phyloP scores from a whole-genome alignment of 2,113 vertebrate genomes.

The Echinops telfairi region DNA sequence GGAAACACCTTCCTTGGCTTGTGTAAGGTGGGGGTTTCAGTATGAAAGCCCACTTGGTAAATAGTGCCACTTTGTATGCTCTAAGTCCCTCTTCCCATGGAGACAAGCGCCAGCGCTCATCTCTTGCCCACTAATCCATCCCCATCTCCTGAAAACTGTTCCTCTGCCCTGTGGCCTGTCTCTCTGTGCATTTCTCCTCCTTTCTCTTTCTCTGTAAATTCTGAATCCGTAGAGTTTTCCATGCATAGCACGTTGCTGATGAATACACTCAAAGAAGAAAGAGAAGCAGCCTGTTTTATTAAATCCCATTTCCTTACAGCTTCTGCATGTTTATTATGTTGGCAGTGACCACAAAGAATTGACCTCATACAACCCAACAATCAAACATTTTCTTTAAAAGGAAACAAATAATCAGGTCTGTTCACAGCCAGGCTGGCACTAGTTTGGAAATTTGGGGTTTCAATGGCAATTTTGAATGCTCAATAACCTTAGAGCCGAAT shows the following conservation, averaged over 20 bases:
- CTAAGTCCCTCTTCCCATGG: rapidly evolving
- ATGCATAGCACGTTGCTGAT: background rate
- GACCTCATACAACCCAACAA: background rate
- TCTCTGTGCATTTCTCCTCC: background rate
- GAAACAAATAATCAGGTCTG: background rate
- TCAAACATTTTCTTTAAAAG: constrained; percentile 5
- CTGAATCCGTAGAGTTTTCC: background rate
- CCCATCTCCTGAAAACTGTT: background rate
- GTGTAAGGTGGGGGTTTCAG: background rate
- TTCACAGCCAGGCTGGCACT: background rate
- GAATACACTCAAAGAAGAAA: background rate
- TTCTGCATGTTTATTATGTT: rapidly evolving
- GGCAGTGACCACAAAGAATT: background rate
- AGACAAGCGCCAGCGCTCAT: background rate
- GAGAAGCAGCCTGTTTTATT: background rate
- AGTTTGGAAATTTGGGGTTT: constrained; percentile 41
- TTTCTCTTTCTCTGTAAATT: background rate
- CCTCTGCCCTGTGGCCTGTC: no score
- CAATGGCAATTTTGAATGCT: constrained; percentile 14
- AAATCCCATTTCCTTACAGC: background rate
- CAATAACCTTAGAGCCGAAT: background rate
- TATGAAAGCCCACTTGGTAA: background rate
- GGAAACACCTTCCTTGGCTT: background rate
- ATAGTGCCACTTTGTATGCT: background rate
- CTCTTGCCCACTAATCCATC: rapidly evolving